Percentiles rank a stretch among this genome's conserved stretches.
These are phyloP conservation scores for Nymphalis c-album DNA, from an alignment of 2,888 invertebrate genomes.

Conservation along the genomic window DNA sequence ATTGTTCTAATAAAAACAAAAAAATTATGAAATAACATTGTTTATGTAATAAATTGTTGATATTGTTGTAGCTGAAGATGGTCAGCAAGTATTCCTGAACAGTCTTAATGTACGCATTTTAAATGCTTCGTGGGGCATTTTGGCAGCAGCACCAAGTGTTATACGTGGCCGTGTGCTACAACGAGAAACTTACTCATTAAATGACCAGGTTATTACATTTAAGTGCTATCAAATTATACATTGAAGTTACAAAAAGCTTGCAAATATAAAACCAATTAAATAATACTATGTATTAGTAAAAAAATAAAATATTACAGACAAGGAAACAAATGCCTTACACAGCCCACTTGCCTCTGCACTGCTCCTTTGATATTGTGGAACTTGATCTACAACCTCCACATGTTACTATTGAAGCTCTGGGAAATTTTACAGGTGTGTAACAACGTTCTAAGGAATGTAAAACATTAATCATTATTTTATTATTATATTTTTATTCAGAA, in stretches of 20 bases:
- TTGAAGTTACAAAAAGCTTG: neutral
- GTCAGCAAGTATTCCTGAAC: constrained; percentile 95
- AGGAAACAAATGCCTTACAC: constrained; percentile 85
- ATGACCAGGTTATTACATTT: constrained; percentile 72
- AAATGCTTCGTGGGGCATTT: constrained; percentile 90
- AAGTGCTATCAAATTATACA: neutral
- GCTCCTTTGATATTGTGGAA: constrained; percentile 95
- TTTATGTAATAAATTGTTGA: too few species aligned
- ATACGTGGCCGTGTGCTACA: constrained; percentile 92
- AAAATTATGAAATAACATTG: too few species aligned
- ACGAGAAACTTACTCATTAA: constrained; percentile 92
- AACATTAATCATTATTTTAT: too few species aligned
- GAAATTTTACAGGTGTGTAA: constrained; percentile 84
- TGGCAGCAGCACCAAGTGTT: constrained; percentile 88
- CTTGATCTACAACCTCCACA: constrained; percentile 88
- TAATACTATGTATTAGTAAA: constrained; percentile 8
- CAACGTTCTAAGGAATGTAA: too few species aligned
- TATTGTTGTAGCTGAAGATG: constrained; percentile 86
- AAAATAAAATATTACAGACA: constrained; percentile 53
- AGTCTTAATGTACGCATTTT: constrained; percentile 94
- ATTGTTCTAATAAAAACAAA: too few species aligned
- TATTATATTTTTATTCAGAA: too few species aligned
- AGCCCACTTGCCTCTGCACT: constrained; percentile 94
- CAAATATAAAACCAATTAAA: neutral
- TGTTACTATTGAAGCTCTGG: constrained; percentile 85